A percentile compares a stretch with the other conserved stretches of the same genome.
Conservation (phyloP, 1,140 invertebrate species). For the Trachymyrmex cornetzi region DNA sequence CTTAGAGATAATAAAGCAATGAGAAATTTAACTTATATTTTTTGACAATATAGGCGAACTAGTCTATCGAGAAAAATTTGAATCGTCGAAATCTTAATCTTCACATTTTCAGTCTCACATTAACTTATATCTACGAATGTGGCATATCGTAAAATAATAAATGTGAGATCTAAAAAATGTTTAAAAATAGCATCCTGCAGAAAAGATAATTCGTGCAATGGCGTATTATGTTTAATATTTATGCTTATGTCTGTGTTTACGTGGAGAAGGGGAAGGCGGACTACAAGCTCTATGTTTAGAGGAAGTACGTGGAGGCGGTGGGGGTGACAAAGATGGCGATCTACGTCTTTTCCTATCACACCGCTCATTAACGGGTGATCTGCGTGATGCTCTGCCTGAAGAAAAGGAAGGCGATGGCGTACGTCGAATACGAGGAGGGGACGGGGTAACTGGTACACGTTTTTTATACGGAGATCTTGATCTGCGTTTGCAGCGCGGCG, state of each 20-base stretch:
- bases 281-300: constrained; percentile 82
- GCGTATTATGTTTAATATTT: constrained; percentile 83
- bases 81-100: not conserved
- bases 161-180: constrained; percentile 13
- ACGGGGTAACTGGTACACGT: constrained; percentile 83
- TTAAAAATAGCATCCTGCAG: not conserved
- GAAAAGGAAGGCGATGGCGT: constrained; percentile 84
- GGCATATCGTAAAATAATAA: constrained; percentile 1
- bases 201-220: constrained; percentile 40
- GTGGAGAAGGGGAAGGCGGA: constrained; percentile 83
- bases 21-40: constrained; percentile 21
- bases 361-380: constrained; percentile 81
- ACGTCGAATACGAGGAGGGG: constrained; percentile 84
- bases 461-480: constrained; percentile 85
- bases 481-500: constrained; percentile 83
- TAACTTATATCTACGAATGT: constrained; percentile 1
- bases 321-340: constrained; percentile 84
- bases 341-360: constrained; percentile 81
- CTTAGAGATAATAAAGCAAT: constrained; percentile 23
- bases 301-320: constrained; percentile 81
- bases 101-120: not conserved
- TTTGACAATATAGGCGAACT: not conserved
- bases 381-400: constrained; percentile 79
- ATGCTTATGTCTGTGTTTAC: constrained; percentile 87
- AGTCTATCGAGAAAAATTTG: not conserved